Evolutionary conservation across 2,888 invertebrate genomes (phyloP).

Genomic region (Pyrocoelia pectoralis): DNA sequence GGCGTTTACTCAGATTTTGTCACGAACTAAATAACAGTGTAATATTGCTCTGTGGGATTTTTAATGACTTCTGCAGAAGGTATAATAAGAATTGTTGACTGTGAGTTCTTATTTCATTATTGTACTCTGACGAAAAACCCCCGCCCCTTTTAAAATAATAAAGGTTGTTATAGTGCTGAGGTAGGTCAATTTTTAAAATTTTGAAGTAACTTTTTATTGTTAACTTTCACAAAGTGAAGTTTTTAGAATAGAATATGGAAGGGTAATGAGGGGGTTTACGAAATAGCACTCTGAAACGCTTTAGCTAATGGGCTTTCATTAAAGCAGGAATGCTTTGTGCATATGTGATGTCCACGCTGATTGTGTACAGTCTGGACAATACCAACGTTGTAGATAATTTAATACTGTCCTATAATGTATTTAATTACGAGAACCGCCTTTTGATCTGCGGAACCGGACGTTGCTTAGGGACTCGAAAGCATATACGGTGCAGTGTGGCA

Average conservation of each 20-base stretch:
- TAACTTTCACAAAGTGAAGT: conserved; percentile 17
- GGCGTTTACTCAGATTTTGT: no score
- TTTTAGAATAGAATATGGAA: conserved; percentile 2
- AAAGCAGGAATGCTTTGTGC: conserved; percentile 60
- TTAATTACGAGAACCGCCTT: conserved; percentile 58
- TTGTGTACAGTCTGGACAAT: conserved; percentile 55
- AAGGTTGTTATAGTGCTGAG: no score
- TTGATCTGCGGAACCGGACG: conserved; percentile 55
- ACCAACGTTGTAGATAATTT: conserved; percentile 53
- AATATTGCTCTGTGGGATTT: no score
- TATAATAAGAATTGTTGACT: no score
- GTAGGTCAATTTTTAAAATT: no score
- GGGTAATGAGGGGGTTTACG: conserved; percentile 26
- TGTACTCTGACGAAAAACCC: no score
- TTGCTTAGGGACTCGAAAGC: conserved; percentile 53
- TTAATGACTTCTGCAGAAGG: no score
- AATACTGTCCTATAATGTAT: conserved; percentile 58
- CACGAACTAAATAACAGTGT: no score
- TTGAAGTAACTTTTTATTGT: background rate
- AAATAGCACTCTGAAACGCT: conserved; percentile 54
- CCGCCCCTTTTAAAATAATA: no score
- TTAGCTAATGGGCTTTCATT: conserved; percentile 61
- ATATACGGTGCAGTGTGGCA: conserved; percentile 48
- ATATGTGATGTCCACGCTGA: conserved; percentile 60
- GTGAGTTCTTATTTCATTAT: no score